Conservation (phyloP, 92 coral and sea anemone genomes). For the Bergia puertoricense region DNA sequence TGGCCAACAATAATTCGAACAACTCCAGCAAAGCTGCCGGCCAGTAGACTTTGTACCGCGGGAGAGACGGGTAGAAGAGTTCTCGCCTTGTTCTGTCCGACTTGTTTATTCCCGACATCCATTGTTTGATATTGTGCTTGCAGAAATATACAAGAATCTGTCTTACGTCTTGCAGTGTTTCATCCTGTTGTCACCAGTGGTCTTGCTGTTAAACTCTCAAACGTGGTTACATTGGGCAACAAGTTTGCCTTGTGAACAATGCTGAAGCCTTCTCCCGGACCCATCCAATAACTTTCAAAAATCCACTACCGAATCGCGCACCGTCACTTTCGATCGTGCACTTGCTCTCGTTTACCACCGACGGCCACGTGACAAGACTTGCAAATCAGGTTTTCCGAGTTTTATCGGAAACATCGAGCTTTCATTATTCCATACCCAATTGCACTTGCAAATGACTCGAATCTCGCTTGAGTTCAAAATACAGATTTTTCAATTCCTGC, state of each 20-base stretch:
- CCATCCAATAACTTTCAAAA: neutral
- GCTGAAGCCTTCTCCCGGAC: neutral
- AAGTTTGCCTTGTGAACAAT: neutral
- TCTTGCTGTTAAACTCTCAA: neutral
- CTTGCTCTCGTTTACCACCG: too few species aligned
- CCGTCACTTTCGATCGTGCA: neutral
- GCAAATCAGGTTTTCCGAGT: neutral
- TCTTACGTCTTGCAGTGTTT: neutral
- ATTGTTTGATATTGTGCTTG: neutral
- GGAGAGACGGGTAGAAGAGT: neutral
- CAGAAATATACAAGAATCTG: neutral
- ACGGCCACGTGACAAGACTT: neutral
- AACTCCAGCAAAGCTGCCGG: conserved; percentile 91
- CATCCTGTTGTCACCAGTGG: neutral
- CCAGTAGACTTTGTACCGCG: conserved; percentile 66
- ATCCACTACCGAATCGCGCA: neutral
- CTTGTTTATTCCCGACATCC: neutral
- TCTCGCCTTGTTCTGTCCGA: neutral
- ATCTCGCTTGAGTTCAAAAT: too few species aligned
- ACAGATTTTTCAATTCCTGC: too few species aligned
- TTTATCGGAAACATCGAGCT: too few species aligned
- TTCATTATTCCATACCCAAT: too few species aligned
- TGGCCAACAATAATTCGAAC: conserved; percentile 74
- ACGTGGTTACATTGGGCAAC: neutral
- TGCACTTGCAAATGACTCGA: too few species aligned